phyloP scores from a whole-genome alignment of 1,140 invertebrate species.

The Riptortus pedestris region DNA sequence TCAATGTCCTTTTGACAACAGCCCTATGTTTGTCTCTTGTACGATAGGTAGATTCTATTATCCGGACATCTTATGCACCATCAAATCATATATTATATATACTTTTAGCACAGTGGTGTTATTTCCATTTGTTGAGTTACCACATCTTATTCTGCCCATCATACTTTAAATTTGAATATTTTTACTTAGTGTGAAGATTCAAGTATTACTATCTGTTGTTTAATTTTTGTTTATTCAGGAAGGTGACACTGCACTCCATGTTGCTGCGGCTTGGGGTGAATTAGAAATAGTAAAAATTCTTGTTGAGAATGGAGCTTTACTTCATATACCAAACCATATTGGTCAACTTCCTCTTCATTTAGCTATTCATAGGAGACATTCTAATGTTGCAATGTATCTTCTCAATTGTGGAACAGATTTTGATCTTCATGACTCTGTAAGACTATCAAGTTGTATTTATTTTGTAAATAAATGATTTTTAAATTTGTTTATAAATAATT shows the following conservation, averaged over 20 bases:
- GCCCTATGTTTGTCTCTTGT: too few relatives aligned
- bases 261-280: conserved; percentile 55
- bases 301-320: conserved; percentile 48
- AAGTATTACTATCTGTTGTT: too few relatives aligned
- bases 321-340: conserved; percentile 39
- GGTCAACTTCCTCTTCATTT: conserved; percentile 52
- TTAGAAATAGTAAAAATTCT: conserved; percentile 47
- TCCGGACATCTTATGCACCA: too few relatives aligned
- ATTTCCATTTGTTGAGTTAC: too few relatives aligned
- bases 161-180: too few relatives aligned
- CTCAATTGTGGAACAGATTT: conserved; percentile 60
- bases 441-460: conserved; percentile 22
- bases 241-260: conserved; percentile 67
- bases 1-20: too few relatives aligned
- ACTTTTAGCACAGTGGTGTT: too few relatives aligned
- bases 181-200: too few relatives aligned
- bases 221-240: too few relatives aligned
- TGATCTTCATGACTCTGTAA: conserved; percentile 56
- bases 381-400: conserved; percentile 48
- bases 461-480: neutral
- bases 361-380: conserved; percentile 48
- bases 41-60: too few relatives aligned
- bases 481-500: neutral
- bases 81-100: too few relatives aligned
- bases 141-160: too few relatives aligned